These are phyloP conservation scores for Blastobasis lacticolella DNA, from an alignment of 2,888 invertebrate genomes.

Conservation along the genomic window DNA sequence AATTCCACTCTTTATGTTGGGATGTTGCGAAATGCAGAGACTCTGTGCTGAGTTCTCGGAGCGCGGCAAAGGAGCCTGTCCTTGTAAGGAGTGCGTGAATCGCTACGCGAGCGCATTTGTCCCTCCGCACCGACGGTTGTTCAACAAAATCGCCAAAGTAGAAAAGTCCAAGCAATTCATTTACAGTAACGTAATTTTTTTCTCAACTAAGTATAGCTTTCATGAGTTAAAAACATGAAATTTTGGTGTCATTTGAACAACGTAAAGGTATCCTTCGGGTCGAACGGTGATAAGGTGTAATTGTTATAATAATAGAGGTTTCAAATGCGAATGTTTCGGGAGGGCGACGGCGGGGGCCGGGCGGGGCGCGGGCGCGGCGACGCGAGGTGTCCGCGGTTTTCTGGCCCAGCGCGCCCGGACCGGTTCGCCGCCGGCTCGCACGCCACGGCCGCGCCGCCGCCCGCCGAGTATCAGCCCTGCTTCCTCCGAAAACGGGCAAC, in stretches of 20 bases:
- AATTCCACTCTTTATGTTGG: too few relatives aligned
- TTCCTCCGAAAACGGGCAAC: conserved; percentile 45
- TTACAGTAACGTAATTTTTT: too few relatives aligned
- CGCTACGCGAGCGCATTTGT: too few relatives aligned
- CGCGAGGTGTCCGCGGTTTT: conserved; percentile 70
- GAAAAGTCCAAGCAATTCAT: too few relatives aligned
- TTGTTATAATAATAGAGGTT: conserved; percentile 53
- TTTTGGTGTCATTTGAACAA: conserved; percentile 24
- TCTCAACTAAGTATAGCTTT: conserved; percentile 15
- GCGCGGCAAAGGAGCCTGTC: too few relatives aligned
- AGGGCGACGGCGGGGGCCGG: conserved; percentile 48
- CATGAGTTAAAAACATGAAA: conserved; percentile 27
- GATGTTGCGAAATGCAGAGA: too few relatives aligned
- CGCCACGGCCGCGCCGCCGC: conserved; percentile 38
- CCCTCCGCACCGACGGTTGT: too few relatives aligned
- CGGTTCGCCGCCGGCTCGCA: conserved; percentile 58
- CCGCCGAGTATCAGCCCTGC: conserved; percentile 55
- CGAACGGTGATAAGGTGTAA: conserved; percentile 38
- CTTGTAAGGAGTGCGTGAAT: too few relatives aligned
- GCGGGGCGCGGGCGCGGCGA: conserved; percentile 45
- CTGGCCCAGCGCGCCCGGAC: conserved; percentile 67
- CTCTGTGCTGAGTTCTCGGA: too few relatives aligned
- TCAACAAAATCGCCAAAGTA: too few relatives aligned
- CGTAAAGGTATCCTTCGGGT: conserved; percentile 31
- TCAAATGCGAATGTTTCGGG: conserved; percentile 71